A percentile compares a stretch with the other conserved stretches of the same genome.
These are phyloP conservation scores for Pediacus dermestoides DNA, from an alignment of 2,888 invertebrate genomes.

Conservation along the genomic window DNA sequence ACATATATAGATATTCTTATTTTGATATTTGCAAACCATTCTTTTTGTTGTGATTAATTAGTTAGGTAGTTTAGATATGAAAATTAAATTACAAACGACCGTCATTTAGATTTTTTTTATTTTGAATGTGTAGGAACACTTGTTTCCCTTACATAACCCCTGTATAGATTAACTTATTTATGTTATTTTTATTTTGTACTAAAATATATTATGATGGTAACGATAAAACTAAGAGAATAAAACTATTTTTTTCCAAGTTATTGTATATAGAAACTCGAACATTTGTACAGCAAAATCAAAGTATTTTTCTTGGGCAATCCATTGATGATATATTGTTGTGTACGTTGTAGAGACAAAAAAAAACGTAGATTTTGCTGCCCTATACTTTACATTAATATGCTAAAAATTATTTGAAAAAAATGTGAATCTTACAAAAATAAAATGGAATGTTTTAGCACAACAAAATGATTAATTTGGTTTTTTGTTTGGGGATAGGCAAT, in stretches of 20 bases:
- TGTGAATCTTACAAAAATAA: conserved; percentile 12
- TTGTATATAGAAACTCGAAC: conserved; percentile 5
- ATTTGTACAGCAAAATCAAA: conserved; percentile 11
- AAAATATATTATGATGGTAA: too few relatives aligned
- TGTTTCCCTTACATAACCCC: too few relatives aligned
- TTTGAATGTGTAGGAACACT: too few relatives aligned
- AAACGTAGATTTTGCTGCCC: conserved; percentile 10
- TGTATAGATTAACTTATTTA: too few relatives aligned
- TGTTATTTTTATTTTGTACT: too few relatives aligned
- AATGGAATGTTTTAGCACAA: conserved; percentile 12
- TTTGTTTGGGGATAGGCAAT: conserved; percentile 14
- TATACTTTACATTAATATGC: conserved; percentile 5
- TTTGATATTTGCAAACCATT: too few relatives aligned
- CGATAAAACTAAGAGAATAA: too few relatives aligned
- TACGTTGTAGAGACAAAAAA: conserved; percentile 2
- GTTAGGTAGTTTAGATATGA: conserved; percentile 25
- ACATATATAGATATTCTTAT: too few relatives aligned
- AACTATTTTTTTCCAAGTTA: too few relatives aligned
- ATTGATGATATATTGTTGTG: conserved; percentile 9
- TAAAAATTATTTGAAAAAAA: conserved; percentile 6
- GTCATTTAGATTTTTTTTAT: too few relatives aligned
- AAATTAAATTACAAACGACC: too few relatives aligned
- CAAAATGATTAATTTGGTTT: not conserved
- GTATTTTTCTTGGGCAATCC: not conserved
- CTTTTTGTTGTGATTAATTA: conserved; percentile 14